Evolutionary conservation across 2,797 vertebrate genomes (phyloP), one percentile per base, ranked within the genome.

Genomic region (Bovichtus diacanthus): DNA sequence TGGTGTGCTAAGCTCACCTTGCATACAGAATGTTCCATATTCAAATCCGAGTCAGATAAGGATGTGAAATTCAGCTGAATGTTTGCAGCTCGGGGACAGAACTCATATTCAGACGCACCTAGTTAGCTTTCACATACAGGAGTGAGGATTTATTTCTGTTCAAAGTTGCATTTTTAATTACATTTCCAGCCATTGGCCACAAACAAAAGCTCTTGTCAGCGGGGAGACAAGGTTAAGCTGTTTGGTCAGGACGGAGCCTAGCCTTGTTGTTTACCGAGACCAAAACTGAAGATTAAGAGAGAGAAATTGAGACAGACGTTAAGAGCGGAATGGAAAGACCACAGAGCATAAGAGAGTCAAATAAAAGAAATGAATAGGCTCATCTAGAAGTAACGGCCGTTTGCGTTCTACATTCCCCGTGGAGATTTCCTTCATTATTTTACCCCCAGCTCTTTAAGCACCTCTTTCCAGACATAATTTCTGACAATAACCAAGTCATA

Each of bases 11-110:
- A 79, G 82, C 90, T 90, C 90, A 89, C 85, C 88, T 88, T 78
- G 82, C 87, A 82, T 83, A 83, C 90, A 78, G 84, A 93, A 90
- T 89, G 87, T 91, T 88, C 61, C 70, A 78, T 70, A 76, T 80
- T 86, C 77, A 81, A 72, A 80, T 77, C 67, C 62, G 54, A 81
- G 80, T 82, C 36, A 81, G 86, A 92, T 76, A 78, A 78, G 74
- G 72, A 86, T 55, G 85, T 76, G 54, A 79, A 87, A 81, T 62
- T 78, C 75, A 84, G 75, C 80, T 29, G 69, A 85, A 90, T 78
- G 90, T 88, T 84, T 82, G 80, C 51, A 60, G 76, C 82, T 83
- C 34, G n/a, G 55, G 68, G 74, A 67, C 64, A 75, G 31, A 79
- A 67, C 54, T 53, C 78, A 6, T n/a, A 43, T 65, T 87, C 54